Conservation (phyloP, 2,113 vertebrate genomes). For the Tetrax tetrax region DNA sequence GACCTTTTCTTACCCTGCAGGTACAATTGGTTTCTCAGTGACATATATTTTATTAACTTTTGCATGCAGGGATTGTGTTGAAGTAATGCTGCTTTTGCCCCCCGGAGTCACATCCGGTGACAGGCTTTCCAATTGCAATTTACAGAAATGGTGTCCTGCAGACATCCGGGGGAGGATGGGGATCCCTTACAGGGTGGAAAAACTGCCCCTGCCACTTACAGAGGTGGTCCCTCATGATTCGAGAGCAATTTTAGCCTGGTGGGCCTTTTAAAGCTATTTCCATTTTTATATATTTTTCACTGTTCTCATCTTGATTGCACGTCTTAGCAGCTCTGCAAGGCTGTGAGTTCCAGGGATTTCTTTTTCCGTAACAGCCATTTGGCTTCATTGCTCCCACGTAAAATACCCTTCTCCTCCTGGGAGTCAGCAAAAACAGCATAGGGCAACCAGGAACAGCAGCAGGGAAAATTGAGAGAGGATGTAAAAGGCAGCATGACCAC, state of each 20-base stretch:
- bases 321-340: background rate
- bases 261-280: constrained; percentile 8
- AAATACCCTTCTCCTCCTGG: background rate
- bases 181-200: background rate
- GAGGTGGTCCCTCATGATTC: background rate
- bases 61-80: background rate
- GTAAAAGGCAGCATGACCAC: background rate
- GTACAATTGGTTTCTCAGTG: constrained; percentile 28
- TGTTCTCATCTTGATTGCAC: background rate
- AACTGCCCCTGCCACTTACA: background rate
- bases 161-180: background rate
- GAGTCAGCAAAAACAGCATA: background rate
- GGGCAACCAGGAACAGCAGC: background rate
- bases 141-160: background rate
- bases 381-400: background rate
- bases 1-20: constrained; percentile 23
- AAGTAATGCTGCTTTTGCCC: background rate
- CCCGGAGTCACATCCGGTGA: background rate
- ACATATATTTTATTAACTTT: constrained; percentile 36
- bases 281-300: background rate
- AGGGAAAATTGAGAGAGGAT: background rate
- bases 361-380: background rate
- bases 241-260: background rate
- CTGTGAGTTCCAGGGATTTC: background rate
- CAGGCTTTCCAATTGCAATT: background rate